Percentiles rank a stretch among this genome's conserved stretches.
These are phyloP conservation scores for Latrodectus hesperus DNA, from an alignment of 2,888 invertebrate genomes.

Conservation along the genomic window DNA sequence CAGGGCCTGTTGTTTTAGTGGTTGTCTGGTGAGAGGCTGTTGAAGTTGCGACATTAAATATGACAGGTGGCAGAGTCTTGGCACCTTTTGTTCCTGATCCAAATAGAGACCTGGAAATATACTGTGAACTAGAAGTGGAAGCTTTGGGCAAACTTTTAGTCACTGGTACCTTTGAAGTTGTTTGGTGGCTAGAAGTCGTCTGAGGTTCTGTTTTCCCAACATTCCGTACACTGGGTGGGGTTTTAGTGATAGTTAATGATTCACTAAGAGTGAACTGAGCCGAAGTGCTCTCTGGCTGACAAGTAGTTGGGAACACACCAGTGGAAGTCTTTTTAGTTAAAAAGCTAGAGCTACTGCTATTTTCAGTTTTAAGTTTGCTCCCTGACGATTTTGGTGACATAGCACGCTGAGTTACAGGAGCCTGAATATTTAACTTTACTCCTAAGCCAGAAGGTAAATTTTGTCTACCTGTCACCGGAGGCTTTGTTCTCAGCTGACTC, in stretches of 20 bases:
- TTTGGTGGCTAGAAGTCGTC: conserved; percentile 21
- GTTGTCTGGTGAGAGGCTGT: conserved; percentile 29
- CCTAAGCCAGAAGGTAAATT: conserved; percentile 46
- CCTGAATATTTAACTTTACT: conserved; percentile 47
- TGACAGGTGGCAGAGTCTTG: conserved; percentile 47
- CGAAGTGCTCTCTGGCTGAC: not conserved
- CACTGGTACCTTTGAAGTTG: conserved; percentile 24
- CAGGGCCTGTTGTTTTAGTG: conserved; percentile 29
- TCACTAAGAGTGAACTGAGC: conserved; percentile 13
- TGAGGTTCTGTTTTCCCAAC: conserved; percentile 27
- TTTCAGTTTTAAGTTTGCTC: conserved; percentile 40
- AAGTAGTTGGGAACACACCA: conserved; percentile 16
- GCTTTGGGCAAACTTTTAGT: conserved; percentile 48
- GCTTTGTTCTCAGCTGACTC: conserved; percentile 40
- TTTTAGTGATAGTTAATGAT: conserved; percentile 19
- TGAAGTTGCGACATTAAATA: conserved; percentile 53
- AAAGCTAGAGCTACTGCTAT: conserved; percentile 3
- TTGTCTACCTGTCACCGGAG: conserved; percentile 31
- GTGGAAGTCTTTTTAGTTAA: conserved; percentile 40
- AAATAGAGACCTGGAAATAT: conserved; percentile 36
- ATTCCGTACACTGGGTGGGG: not conserved
- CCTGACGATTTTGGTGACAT: conserved; percentile 43
- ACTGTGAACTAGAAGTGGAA: conserved; percentile 23
- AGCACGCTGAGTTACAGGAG: conserved; percentile 25
- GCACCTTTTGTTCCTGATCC: conserved; percentile 32